Base-by-base conservation (phyloP, 2,113 vertebrate species). In the Gymnocephalus cernua region DNA sequence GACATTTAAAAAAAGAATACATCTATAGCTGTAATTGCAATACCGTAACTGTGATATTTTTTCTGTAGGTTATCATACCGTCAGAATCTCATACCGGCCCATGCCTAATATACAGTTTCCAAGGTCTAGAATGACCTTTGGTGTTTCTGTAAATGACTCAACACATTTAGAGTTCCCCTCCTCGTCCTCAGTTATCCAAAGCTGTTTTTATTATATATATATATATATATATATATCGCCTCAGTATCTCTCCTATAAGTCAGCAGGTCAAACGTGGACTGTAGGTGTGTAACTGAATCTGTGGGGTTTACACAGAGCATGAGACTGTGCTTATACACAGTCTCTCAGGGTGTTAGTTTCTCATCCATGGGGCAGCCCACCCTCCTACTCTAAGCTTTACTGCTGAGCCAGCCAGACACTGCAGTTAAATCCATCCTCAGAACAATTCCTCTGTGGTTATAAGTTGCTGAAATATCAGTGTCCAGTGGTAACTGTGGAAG, bases 391-490 rank as follows among this genome's bases (percentile, higher is more conserved):
- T 19, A 7, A 59, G 56, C 62, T 80, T 63, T 70, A 76, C 62
- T 54, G 80, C 85, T 87, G 67, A 84, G 73, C 71, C 70, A 81
- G 69, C 59, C 54, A 47, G 61, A 79, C 68, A 41, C 54, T 71
- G 86, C 48, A 41, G 84, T 75, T 72, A 87, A 77, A 84, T 86
- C 61, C 59, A 85, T 77, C 81, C 74, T 74, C 14, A 18, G 19
- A 32, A 80, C 64, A 71, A 45, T 14, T 38, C 38, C 65, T 78
- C 54, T 69, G 79, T 83, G 74, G 32, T 73, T 75, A 38, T 79
- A 51, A 63, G 59, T 13, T 68, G 54, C 77, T 77, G 32, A 61
- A 83, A 63, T 51, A 59, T 71, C 45, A 61, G 74, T 68, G 81
- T 71, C 38, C 62, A 68, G 32, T 21, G 35, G 41, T 27, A 54